A percentile compares a stretch with the other conserved stretches of the same genome.
Evolutionary conservation across 2,888 invertebrate genomes (phyloP).

Genomic region (Lasius fuliginosus): DNA sequence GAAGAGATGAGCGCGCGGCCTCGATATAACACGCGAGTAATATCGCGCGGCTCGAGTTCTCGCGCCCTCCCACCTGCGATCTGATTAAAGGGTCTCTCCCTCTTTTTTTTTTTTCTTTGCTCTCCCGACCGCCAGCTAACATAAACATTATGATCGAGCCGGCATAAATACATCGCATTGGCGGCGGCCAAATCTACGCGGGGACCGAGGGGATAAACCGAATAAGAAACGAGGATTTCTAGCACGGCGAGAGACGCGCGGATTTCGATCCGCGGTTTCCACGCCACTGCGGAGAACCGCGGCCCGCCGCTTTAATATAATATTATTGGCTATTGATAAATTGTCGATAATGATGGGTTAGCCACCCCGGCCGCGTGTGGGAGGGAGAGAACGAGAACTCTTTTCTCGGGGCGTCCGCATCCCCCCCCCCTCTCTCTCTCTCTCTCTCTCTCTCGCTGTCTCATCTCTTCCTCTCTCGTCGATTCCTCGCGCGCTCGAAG

Average conservation of each 20-base stretch:
- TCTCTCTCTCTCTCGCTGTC: slow-evolving; percentile 7
- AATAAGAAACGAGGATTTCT: neutral
- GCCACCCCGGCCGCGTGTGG: slow-evolving; percentile 77
- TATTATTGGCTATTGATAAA: slow-evolving; percentile 87
- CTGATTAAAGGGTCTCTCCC: slow-evolving; percentile 75
- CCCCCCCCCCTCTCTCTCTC: slow-evolving; percentile 41
- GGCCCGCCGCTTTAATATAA: slow-evolving; percentile 84
- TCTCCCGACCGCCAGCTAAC: slow-evolving; percentile 63
- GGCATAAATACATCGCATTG: slow-evolving; percentile 77
- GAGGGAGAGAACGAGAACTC: slow-evolving; percentile 77
- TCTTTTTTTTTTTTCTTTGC: slow-evolving; percentile 10
- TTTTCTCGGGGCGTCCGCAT: slow-evolving; percentile 60
- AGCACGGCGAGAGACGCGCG: slow-evolving; percentile 66
- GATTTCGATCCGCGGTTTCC: slow-evolving; percentile 74
- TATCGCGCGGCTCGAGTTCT: slow-evolving; percentile 69
- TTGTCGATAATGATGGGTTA: slow-evolving; percentile 86
- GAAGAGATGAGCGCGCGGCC: slow-evolving; percentile 5
- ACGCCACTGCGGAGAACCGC: slow-evolving; percentile 74
- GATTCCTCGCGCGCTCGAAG: slow-evolving; percentile 70
- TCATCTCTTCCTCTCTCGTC: slow-evolving; percentile 49
- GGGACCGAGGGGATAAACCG: neutral
- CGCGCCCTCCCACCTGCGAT: slow-evolving; percentile 78
- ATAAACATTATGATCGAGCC: slow-evolving; percentile 81
- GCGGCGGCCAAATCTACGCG: slow-evolving; percentile 65
- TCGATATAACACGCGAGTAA: slow-evolving; percentile 53